Evolutionary conservation across 2,113 vertebrate genomes (phyloP).

Genomic region (Nyctibius bracteatus): DNA sequence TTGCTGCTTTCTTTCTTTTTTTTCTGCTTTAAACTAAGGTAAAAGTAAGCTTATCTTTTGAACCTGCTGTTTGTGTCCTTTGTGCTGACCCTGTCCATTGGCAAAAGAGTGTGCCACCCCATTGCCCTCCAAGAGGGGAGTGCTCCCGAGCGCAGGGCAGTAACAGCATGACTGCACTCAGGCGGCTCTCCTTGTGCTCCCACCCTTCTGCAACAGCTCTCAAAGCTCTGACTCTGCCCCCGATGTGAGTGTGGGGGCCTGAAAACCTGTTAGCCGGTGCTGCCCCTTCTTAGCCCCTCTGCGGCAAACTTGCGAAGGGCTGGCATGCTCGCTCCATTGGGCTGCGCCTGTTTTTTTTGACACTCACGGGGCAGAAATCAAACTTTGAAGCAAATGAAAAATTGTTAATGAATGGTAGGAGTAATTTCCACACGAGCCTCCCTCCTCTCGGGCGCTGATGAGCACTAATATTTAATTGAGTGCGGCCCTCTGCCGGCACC

Average conservation of each 20-base stretch:
- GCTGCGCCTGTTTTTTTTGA: background rate
- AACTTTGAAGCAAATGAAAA: background rate
- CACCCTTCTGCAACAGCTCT: background rate
- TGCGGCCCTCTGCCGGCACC: constrained; percentile 7
- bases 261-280: background rate
- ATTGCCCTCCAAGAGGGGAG: no score
- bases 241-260: rapidly evolving
- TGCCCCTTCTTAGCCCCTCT: background rate
- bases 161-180: background rate
- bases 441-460: background rate
- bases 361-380: background rate
- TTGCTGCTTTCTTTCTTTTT: no score
- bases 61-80: no score
- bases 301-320: background rate
- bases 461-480: background rate
- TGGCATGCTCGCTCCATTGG: rapidly evolving
- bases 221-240: background rate
- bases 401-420: background rate
- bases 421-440: background rate
- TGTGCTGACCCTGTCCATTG: no score
- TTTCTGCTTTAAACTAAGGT: no score
- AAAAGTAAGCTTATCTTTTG: no score
- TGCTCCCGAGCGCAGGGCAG: rapidly evolving
- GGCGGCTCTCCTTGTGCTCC: background rate
- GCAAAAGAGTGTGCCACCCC: background rate